Evolutionary conservation across 2,113 vertebrate species (phyloP).

Genomic region (Holacanthus passer): DNA sequence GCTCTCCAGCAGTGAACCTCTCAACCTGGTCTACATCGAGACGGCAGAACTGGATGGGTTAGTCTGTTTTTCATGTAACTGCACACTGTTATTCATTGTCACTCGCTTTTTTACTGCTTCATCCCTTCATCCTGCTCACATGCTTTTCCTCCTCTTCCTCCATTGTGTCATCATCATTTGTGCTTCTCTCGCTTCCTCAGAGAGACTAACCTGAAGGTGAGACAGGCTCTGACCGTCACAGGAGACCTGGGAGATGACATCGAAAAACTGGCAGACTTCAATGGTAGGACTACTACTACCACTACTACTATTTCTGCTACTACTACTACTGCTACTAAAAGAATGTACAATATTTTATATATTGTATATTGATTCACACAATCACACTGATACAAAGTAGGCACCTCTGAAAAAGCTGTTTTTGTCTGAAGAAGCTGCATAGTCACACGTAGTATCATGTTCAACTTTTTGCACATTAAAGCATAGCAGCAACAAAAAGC

Average conservation of each 20-base stretch:
- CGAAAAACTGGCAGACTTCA: constrained; percentile 89
- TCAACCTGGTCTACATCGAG: constrained; percentile 93
- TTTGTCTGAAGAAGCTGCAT: neutral
- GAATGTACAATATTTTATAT: too few species aligned
- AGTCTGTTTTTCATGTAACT: constrained; percentile 49
- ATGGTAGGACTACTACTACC: constrained; percentile 80
- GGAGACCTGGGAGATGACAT: constrained; percentile 90
- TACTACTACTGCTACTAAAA: too few species aligned
- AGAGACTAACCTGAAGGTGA: constrained; percentile 98
- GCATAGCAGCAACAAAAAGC: neutral
- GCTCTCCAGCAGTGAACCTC: constrained; percentile 95
- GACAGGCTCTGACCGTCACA: constrained; percentile 91
- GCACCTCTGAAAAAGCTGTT: too few species aligned
- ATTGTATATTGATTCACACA: too few species aligned
- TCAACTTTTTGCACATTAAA: neutral
- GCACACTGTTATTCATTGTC: neutral
- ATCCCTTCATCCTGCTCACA: neutral
- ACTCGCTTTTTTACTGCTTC: neutral
- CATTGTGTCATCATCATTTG: neutral
- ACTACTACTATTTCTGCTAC: too few species aligned
- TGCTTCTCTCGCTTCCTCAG: constrained; percentile 74
- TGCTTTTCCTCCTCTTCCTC: neutral
- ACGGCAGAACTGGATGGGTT: constrained; percentile 96
- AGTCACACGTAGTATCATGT: neutral
- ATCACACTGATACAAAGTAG: neutral